phyloP scores from a whole-genome alignment of 2,113 vertebrate genomes.

The Muntiacus muntjak region DNA sequence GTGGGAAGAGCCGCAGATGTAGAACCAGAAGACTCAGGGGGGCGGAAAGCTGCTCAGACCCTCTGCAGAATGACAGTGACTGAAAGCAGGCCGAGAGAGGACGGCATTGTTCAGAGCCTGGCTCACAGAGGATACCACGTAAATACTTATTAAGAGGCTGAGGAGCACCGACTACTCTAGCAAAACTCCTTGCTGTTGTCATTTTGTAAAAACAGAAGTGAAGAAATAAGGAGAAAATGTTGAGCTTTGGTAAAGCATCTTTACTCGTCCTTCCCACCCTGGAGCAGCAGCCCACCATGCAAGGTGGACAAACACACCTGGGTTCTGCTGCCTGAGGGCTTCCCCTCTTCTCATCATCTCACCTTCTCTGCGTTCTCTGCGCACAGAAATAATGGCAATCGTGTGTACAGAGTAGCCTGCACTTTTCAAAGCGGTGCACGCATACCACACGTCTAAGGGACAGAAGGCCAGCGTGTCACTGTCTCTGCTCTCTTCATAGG shows the following conservation, averaged over 20 bases:
- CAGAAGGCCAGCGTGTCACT: background rate
- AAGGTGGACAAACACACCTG: background rate
- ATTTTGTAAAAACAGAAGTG: background rate
- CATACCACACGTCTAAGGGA: background rate
- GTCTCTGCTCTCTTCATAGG: background rate
- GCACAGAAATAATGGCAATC: background rate
- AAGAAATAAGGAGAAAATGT: background rate
- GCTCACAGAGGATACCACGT: background rate
- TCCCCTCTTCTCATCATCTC: background rate
- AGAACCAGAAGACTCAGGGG: background rate
- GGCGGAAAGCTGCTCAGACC: background rate
- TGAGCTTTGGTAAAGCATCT: background rate
- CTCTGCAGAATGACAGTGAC: background rate
- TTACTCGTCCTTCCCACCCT: background rate
- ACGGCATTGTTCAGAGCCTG: background rate
- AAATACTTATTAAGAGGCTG: background rate
- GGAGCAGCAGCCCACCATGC: background rate
- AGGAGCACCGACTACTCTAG: background rate
- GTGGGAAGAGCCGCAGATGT: background rate
- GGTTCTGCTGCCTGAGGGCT: background rate
- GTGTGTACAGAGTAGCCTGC: background rate
- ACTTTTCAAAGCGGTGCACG: background rate
- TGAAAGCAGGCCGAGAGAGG: background rate
- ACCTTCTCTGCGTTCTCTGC: background rate
- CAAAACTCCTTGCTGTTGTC: background rate